Evolutionary conservation across 1,140 invertebrate genomes (phyloP).

Genomic region (Magallana angulata): DNA sequence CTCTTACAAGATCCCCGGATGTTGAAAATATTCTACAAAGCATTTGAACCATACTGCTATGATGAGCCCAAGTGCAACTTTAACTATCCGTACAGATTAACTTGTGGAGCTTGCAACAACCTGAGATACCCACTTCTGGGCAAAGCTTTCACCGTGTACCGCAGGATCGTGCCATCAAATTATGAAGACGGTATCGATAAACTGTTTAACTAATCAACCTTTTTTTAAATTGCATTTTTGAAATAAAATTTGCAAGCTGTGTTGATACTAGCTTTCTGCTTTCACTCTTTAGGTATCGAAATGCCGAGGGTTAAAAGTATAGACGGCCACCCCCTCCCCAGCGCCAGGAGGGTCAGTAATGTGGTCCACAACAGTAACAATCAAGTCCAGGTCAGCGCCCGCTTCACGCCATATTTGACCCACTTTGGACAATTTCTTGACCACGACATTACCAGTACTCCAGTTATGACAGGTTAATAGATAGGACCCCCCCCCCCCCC

Average conservation of each 20-base stretch:
- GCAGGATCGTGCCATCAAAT: neutral
- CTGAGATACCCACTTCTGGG: slow-evolving; percentile 15
- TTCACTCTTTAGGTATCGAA: slow-evolving; percentile 6
- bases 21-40: neutral
- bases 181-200: slow-evolving; percentile 14
- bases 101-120: slow-evolving; percentile 9
- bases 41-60: neutral
- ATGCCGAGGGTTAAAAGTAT: slow-evolving; percentile 29
- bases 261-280: neutral
- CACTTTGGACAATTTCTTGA: slow-evolving; percentile 42
- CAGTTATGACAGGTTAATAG: slow-evolving; percentile 4
- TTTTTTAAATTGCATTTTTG: too few relatives aligned
- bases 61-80: neutral
- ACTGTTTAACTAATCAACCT: too few relatives aligned
- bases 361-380: slow-evolving; percentile 6
- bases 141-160: neutral
- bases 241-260: too few relatives aligned
- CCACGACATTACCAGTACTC: slow-evolving; percentile 32
- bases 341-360: slow-evolving; percentile 21
- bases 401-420: slow-evolving; percentile 16
- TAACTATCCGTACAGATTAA: neutral
- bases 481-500: too few relatives aligned
- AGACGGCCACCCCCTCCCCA: slow-evolving; percentile 3
- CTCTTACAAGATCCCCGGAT: neutral
- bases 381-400: slow-evolving; percentile 4